Evolutionary conservation across 1,140 invertebrate species (phyloP), one percentile per base, ranked within the genome.

Genomic region (Alviniconcha marisindica): DNA sequence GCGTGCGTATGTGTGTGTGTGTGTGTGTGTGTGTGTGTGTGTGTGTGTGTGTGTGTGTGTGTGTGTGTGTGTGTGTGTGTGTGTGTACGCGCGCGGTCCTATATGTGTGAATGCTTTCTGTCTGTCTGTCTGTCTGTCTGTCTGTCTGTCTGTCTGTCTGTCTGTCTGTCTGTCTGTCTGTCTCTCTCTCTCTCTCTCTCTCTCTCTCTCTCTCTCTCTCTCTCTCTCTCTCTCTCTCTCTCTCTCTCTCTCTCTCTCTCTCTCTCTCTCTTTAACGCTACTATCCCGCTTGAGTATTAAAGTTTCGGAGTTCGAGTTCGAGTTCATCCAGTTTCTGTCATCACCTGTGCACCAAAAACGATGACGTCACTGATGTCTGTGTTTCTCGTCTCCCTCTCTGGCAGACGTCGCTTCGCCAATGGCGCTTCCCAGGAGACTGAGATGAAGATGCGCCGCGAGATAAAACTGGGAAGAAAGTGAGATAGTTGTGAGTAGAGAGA

Each of bases 161-260:
- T n/a, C n/a, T n/a, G n/a, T n/a, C n/a, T n/a, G n/a, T n/a, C n/a
- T n/a, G n/a, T 48, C 44, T 48, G 5, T 48, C 18, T 48, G 44
- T 48, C 18, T 48, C 18, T 48, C 44, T 48, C 18, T 48, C 44
- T 48, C 18, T 48, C 44, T 48, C 18, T 48, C 44, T 48, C 18
- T 48, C 44, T 5, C 44, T 48, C 44, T 18, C 44, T n/a, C 21
- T 2, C n/a, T 2, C 21, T 5, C 21, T 56, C 54, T 21, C 5
- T n/a, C 21, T 21, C 5, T 56, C 54, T 56, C 5, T 56, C 54
- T 60, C 14, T 60, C 54, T 15, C 54, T 60, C 63, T 66, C 63
- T 66, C 63, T 66, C 63, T 66, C 63, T 66, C 63, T 66, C 63
- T 66, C 63, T 66, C 63, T 66, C 63, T 33, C 63, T 33, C 63